Percentiles rank a stretch among this genome's conserved stretches.
Evolutionary conservation across 2,888 invertebrate species (phyloP).

Genomic region (Globia sparganii): DNA sequence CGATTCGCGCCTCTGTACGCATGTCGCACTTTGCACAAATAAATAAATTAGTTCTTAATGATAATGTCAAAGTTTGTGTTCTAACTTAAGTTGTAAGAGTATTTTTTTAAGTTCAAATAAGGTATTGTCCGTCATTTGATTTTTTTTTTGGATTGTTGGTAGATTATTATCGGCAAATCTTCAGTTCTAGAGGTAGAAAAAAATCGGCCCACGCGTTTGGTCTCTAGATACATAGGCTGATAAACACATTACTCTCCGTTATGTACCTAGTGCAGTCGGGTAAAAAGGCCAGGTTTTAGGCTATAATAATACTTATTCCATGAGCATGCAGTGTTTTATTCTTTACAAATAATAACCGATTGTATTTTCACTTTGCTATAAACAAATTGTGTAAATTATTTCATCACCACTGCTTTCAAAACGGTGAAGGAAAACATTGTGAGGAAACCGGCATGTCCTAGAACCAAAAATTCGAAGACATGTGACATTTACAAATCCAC

Average conservation of each 20-base stretch:
- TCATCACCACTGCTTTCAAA: background rate
- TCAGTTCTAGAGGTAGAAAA: background rate
- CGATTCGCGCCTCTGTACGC: background rate
- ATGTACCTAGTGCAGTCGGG: no score
- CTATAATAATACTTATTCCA: background rate
- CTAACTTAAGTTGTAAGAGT: background rate
- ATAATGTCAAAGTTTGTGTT: background rate
- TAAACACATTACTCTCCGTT: no score
- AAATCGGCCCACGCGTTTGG: no score
- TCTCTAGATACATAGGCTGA: no score
- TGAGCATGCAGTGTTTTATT: background rate
- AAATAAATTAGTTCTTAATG: conserved; percentile 3
- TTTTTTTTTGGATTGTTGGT: background rate
- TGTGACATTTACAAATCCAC: background rate
- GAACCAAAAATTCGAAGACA: background rate
- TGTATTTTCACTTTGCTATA: background rate
- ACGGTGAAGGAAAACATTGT: background rate
- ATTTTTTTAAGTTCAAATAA: background rate
- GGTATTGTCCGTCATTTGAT: no score
- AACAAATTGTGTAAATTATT: background rate
- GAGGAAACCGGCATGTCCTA: background rate
- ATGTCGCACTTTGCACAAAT: conserved; percentile 10
- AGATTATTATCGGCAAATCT: background rate
- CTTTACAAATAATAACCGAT: background rate
- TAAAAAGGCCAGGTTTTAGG: no score